A percentile compares a stretch with the other conserved stretches of the same genome.
These are phyloP conservation scores for Enteromius afrohamiltoni DNA, from an alignment of 2,797 vertebrate genomes.

Conservation along the genomic window DNA sequence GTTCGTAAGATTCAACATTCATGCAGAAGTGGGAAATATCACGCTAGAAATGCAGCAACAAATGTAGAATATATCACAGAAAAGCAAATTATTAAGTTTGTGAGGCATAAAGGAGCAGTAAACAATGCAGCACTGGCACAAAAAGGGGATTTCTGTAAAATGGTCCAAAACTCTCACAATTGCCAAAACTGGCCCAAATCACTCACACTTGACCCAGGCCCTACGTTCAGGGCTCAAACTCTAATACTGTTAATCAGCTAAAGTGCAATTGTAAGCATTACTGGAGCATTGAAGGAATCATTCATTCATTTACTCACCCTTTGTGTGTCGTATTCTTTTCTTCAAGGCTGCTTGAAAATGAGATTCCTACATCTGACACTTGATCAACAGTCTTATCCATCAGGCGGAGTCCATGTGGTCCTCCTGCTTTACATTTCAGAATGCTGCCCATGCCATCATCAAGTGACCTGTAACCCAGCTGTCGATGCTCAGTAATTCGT, in stretches of 20 bases:
- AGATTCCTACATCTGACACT: neutral
- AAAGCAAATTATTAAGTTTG: neutral
- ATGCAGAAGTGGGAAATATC: neutral
- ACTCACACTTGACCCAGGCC: neutral
- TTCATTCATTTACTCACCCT: neutral
- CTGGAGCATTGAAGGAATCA: neutral
- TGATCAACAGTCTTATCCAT: conserved; percentile 2
- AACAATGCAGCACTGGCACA: neutral
- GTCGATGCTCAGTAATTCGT: neutral
- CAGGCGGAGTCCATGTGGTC: neutral
- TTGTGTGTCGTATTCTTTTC: neutral
- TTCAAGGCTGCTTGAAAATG: neutral
- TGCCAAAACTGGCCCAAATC: neutral
- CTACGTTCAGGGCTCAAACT: neutral
- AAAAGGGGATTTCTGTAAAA: neutral
- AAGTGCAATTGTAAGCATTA: neutral
- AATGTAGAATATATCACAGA: neutral
- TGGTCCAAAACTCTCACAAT: neutral
- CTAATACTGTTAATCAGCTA: neutral
- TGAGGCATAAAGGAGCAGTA: neutral
- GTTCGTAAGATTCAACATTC: neutral
- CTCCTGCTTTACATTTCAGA: neutral
- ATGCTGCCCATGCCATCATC: neutral
- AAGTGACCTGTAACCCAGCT: conserved; percentile 14
- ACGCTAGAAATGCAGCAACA: neutral